Evolutionary conservation across 2,888 invertebrate species (phyloP), one percentile per base, ranked within the genome.

Genomic region (Caenorhabditis virilis): DNA sequence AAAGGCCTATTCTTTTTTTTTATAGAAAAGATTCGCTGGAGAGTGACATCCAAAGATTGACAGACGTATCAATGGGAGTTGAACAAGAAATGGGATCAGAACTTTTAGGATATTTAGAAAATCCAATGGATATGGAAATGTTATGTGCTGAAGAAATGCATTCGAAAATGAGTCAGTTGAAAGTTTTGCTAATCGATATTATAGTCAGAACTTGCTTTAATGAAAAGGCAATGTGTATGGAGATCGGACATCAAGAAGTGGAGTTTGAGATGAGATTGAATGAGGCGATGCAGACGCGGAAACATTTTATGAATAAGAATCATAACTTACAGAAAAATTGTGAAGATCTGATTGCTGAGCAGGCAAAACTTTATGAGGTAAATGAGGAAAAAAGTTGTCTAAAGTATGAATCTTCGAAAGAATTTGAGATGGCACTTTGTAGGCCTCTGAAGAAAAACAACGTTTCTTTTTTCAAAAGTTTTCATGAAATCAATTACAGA

Each of bases 151-250:
- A 64, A 38, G 50, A 51, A 30, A 54, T 51, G 16, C 47, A 46
- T 6, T 47, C 42, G 35, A 64, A 64, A n/a, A 64, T 59, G 58
- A 39, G 58, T 22, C 54, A 64, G 26, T 33, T 65, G 43, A 59
- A 52, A 35, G 49, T 60, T 20, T 53, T 65, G 41, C 36, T 65
- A 18, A 65, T 56, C 23, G 65, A 65, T 15, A 65, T 65, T 16
- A 60, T 65, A 27, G 59, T 65, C 6, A 22, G 55, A 38, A 65
- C 65, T 2, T 48, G 56, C 16, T 45, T 65, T 52, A 65, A 65
- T 27, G 65, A 65, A 18, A 65, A 60, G 23, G 65, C 65, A 27
- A 65, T 65, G 65, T 55, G 55, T 5, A 51, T 39, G 46, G 64
- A 64, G 38, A 55, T 64, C 25, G 64, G 64, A 15, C 64, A 64